These are phyloP conservation scores for Coenonympha arcania DNA, from an alignment of 2,888 invertebrate species.

Conservation along the genomic window DNA sequence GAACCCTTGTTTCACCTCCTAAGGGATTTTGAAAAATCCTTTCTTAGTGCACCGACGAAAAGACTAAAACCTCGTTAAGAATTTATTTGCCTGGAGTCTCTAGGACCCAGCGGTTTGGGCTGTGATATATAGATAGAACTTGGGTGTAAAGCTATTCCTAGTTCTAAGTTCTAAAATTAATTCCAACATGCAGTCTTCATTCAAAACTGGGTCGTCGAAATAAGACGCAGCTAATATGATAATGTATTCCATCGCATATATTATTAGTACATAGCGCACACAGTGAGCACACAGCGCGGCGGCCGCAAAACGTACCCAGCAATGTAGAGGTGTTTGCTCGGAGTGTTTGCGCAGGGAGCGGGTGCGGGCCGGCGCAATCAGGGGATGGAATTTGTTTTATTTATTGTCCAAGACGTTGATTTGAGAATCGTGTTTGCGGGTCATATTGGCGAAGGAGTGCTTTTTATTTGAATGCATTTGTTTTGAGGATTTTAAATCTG, in stretches of 20 bases:
- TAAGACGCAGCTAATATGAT: slow-evolving; percentile 18
- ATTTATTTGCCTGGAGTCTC: too few species aligned
- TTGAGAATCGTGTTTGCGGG: slow-evolving; percentile 19
- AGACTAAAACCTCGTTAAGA: too few species aligned
- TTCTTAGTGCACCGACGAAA: too few species aligned
- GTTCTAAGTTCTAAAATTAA: neutral
- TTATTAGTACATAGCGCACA: slow-evolving; percentile 12
- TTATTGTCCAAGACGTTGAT: slow-evolving; percentile 29
- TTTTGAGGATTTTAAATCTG: slow-evolving; percentile 3
- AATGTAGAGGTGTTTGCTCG: slow-evolving; percentile 19
- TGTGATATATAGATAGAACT: too few species aligned
- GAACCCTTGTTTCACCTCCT: too few species aligned
- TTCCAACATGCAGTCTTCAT: neutral
- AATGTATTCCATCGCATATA: slow-evolving; percentile 22
- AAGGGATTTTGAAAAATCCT: too few species aligned
- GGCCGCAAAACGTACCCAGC: slow-evolving; percentile 12
- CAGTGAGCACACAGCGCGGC: too few species aligned
- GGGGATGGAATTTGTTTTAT: slow-evolving; percentile 29
- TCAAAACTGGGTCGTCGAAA: slow-evolving; percentile 6
- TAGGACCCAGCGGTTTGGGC: too few species aligned
- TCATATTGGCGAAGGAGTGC: slow-evolving; percentile 3
- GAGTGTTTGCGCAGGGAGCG: slow-evolving; percentile 14
- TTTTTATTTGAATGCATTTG: slow-evolving; percentile 9
- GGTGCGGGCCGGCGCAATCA: slow-evolving; percentile 24
- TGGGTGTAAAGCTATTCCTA: too few species aligned